Conservation (phyloP, 2,113 vertebrate species). For the Mesoclemmys tuberculata region DNA sequence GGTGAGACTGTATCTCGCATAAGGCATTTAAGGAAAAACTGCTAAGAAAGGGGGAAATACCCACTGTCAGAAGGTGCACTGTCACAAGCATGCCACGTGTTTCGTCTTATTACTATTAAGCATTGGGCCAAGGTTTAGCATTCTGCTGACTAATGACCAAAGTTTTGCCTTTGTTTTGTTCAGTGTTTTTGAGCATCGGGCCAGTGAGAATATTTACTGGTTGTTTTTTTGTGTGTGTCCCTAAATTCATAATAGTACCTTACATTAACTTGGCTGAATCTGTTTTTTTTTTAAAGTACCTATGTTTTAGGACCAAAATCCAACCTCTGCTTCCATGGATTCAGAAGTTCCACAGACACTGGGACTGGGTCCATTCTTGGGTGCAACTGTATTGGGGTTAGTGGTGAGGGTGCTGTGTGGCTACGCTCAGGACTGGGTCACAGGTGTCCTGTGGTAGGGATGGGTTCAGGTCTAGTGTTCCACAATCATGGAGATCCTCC, state of each 20-base stretch:
- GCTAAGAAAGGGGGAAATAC: not conserved
- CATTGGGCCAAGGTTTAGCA: not conserved
- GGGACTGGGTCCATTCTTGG: not conserved
- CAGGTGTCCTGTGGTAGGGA: not conserved
- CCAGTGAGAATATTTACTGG: not conserved
- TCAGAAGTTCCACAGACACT: not conserved
- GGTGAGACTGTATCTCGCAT: accelerated
- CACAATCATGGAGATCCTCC: not conserved
- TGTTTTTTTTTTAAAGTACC: not conserved
- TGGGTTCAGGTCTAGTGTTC: not conserved
- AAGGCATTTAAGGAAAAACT: not conserved
- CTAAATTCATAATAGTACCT: not conserved
- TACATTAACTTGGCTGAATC: not conserved
- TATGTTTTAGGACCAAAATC: not conserved
- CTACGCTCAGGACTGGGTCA: not conserved
- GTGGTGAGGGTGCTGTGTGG: not conserved
- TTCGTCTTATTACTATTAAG: not conserved
- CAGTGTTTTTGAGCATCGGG: not conserved
- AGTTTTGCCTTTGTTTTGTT: not conserved
- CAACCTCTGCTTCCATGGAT: not conserved
- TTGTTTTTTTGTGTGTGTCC: not conserved
- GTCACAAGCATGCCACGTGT: not conserved
- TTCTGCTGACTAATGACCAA: not conserved
- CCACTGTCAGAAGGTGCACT: not conserved
- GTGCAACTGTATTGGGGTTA: not conserved